Percentiles rank a stretch among this genome's conserved stretches.
phyloP scores from a whole-genome alignment of 2,797 vertebrate species.

The Sparidentex hasta region DNA sequence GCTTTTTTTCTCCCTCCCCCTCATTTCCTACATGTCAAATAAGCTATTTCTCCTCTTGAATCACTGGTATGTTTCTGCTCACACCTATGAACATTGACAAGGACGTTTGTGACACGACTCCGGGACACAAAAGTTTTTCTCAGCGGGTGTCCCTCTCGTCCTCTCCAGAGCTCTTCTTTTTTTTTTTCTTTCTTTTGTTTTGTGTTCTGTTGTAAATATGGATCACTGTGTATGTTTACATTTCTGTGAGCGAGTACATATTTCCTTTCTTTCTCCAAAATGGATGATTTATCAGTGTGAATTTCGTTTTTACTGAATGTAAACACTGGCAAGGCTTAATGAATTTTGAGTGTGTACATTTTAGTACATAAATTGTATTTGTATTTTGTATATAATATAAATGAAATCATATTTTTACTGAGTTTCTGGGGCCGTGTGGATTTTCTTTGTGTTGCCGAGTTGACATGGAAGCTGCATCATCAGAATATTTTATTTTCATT shows the following conservation, averaged over 20 bases:
- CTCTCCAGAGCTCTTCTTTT: constrained; percentile 20
- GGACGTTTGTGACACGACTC: constrained; percentile 35
- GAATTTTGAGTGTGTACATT: constrained; percentile 87
- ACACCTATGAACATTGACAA: constrained; percentile 48
- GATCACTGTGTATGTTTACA: constrained; percentile 76
- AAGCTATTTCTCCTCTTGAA: constrained; percentile 75
- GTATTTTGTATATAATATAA: constrained; percentile 90
- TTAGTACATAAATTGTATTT: constrained; percentile 90
- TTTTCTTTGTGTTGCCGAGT: constrained; percentile 27
- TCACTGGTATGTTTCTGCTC: constrained; percentile 70
- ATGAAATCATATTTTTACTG: constrained; percentile 89
- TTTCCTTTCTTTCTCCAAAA: constrained; percentile 81
- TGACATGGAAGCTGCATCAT: neutral
- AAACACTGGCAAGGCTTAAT: constrained; percentile 83
- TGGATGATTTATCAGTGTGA: constrained; percentile 85
- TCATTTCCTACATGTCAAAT: constrained; percentile 67
- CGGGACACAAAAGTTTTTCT: constrained; percentile 25
- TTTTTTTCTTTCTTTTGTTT: neutral
- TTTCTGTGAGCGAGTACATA: constrained; percentile 75
- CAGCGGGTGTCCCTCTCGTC: constrained; percentile 12
- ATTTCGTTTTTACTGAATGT: constrained; percentile 85
- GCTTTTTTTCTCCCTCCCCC: neutral
- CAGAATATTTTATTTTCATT: neutral
- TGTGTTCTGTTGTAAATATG: constrained; percentile 63
- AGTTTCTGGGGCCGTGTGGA: constrained; percentile 42